phyloP scores from a whole-genome alignment of 2,797 vertebrate genomes.

The Alectoris magna region DNA sequence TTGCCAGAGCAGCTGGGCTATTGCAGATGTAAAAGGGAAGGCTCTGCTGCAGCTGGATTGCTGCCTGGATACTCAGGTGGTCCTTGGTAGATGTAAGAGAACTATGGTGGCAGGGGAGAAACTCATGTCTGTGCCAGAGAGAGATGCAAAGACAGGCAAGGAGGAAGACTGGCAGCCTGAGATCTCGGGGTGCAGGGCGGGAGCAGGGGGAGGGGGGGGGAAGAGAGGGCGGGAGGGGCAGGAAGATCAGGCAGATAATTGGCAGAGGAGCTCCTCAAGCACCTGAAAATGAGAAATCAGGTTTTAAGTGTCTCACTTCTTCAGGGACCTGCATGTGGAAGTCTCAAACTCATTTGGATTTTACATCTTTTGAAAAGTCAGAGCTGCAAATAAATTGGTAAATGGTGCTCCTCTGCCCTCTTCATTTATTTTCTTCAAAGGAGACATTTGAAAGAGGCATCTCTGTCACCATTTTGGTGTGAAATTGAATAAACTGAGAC shows the following conservation, averaged over 20 bases:
- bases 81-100: not conserved
- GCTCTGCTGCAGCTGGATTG: not conserved
- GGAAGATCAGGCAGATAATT: not conserved
- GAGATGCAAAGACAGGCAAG: not conserved
- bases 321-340: not conserved
- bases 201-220: too few relatives aligned
- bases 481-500: not conserved
- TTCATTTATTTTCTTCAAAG: constrained; percentile 39
- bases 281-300: not conserved
- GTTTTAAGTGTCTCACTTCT: not conserved
- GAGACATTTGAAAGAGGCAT: not conserved
- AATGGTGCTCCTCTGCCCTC: not conserved
- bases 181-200: not conserved
- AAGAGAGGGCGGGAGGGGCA: too few relatives aligned
- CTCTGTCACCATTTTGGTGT: not conserved
- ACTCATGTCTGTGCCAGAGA: rapidly evolving
- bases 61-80: not conserved
- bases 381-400: not conserved
- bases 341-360: not conserved
- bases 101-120: not conserved
- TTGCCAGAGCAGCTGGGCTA: not conserved
- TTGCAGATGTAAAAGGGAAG: not conserved
- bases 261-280: not conserved
- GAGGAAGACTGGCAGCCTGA: not conserved
- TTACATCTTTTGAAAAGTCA: not conserved